phyloP scores from a whole-genome alignment of 2,888 invertebrate genomes.

The Stegophylla sp. region DNA sequence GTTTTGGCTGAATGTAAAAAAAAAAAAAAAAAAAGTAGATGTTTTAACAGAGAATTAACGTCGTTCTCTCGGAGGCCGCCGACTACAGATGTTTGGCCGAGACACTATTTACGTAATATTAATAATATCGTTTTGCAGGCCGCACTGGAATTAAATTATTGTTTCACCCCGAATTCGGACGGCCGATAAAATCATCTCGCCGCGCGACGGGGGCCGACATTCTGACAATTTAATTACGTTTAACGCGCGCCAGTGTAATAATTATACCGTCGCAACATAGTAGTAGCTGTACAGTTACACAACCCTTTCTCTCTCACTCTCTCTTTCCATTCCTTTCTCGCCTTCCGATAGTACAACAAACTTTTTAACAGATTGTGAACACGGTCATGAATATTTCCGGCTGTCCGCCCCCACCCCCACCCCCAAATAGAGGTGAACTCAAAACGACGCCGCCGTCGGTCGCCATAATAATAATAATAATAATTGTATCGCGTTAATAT shows the following conservation, averaged over 20 bases:
- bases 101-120: too few species aligned
- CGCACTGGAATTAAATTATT: constrained; percentile 8
- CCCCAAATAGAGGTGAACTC: too few species aligned
- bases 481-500: too few species aligned
- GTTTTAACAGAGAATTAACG: too few species aligned
- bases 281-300: neutral
- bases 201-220: neutral
- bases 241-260: neutral
- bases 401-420: too few species aligned
- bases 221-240: constrained; percentile 35
- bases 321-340: neutral
- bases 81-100: constrained; percentile 8
- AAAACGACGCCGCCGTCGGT: too few species aligned
- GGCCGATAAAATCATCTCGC: neutral
- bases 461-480: too few species aligned
- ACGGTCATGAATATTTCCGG: constrained; percentile 37
- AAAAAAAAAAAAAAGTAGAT: too few species aligned
- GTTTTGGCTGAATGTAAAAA: too few species aligned
- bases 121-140: neutral
- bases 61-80: too few species aligned
- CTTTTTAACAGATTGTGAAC: constrained; percentile 37
- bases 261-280: neutral
- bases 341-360: neutral
- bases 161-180: constrained; percentile 23
- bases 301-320: neutral